Base-by-base conservation (phyloP, 2,888 invertebrate genomes). In the Muscina levida region DNA sequence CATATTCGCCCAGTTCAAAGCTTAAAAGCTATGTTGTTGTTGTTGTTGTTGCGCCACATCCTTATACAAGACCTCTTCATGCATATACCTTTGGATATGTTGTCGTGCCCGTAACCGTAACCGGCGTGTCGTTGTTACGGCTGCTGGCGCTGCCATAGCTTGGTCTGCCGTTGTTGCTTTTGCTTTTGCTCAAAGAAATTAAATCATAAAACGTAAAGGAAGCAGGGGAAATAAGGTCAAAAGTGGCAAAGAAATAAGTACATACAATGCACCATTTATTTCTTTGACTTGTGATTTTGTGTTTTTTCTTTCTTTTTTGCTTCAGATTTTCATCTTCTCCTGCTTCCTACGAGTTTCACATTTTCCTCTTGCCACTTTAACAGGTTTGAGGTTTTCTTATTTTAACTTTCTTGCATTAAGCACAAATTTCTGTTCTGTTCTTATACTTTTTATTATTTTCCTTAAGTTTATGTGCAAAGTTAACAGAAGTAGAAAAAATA, bases 191-290 rank as follows among this genome's bases (percentile, higher is more conserved):
- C 19, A 67, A 72, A 31, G 72, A 66, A 79, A 79, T 75, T 68
- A 72, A 79, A 72, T 46, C 53, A 79, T 44, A 74, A 67, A 57
- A 68, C 42, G 37, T n/a, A 67, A 57, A 68, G 62, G 42, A 42
- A 31, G 37, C 24, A 31, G 31, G 19, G 13, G 42, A 71, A 73
- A 73, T 78, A 74, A 67, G 78, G 78, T 74, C 73, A 74, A 78
- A 71, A 74, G 31, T 70, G 65, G 53, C 65, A 73, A 77, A 72
- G 37, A 22, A 22, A 53, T 26, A 62, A 42, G 59, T 39, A 59
- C 42, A 42, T 42, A 71, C 17, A 71, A 78, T 44, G 37, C n/a
- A 39, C 15, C 37, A 59, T 65, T 70, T 15, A 42, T 46, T 65
- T 53, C 67, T 73, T 73, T 73, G 67, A 57, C 22, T 67, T 73